phyloP scores from a whole-genome alignment of 2,888 invertebrate genomes.

The Pseudococcus viburni region DNA sequence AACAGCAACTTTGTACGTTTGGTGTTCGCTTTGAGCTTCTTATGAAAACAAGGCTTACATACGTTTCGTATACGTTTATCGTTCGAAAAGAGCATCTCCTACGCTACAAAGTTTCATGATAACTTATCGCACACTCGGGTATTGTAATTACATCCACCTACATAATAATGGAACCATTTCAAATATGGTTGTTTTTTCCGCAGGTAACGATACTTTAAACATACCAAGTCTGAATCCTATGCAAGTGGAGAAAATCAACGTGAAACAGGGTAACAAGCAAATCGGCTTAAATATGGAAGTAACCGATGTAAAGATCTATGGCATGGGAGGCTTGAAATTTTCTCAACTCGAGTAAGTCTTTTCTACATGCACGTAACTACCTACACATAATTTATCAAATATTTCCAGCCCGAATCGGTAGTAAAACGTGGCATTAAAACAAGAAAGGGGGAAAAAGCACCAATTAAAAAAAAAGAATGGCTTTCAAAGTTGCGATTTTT shows the following conservation, averaged over 20 bases:
- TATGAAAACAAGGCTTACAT: not conserved
- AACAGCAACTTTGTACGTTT: not conserved
- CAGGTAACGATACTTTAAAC: constrained; percentile 59
- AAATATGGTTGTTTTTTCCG: not conserved
- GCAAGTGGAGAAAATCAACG: not conserved
- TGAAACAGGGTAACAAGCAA: constrained; percentile 57
- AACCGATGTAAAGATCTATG: constrained; percentile 39
- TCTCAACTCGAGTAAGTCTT: constrained; percentile 48
- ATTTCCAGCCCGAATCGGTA: not conserved
- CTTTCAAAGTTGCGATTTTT: constrained; percentile 21
- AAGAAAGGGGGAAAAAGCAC: not conserved
- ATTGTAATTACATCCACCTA: constrained; percentile 33
- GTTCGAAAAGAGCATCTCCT: constrained; percentile 7
- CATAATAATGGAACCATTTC: constrained; percentile 5
- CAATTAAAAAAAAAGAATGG: not conserved
- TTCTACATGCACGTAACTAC: not conserved
- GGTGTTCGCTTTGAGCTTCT: not conserved
- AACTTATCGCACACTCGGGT: not conserved
- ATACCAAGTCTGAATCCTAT: constrained; percentile 58
- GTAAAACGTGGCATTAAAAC: not conserved
- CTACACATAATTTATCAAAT: not conserved
- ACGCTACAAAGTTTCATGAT: constrained; percentile 14
- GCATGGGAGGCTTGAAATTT: not conserved
- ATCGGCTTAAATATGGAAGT: constrained; percentile 56
- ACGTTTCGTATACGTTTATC: not conserved